phyloP scores from a whole-genome alignment of 2,113 vertebrate species.

The Phylloscopus trochilus region DNA sequence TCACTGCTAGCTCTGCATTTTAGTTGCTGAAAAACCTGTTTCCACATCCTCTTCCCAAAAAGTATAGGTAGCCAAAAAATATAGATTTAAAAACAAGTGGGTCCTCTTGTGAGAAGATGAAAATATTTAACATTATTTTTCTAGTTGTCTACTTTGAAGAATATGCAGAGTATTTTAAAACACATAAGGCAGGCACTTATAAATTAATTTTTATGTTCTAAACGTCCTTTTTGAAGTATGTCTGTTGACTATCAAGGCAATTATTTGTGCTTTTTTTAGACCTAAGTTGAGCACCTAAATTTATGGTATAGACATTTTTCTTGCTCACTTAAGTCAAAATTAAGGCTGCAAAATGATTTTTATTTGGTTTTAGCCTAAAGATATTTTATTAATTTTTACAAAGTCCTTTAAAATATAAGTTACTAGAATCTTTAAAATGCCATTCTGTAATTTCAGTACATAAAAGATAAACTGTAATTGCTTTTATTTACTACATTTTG shows the following conservation, averaged over 20 bases:
- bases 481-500: constrained; percentile 37
- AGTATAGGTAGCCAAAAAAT: not conserved
- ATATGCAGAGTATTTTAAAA: not conserved
- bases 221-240: not conserved
- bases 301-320: not conserved
- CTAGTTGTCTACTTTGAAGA: not conserved
- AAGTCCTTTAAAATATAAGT: not conserved
- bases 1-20: not conserved
- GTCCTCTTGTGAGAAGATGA: not conserved
- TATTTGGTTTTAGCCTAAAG: not conserved
- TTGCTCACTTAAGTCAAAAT: not conserved
- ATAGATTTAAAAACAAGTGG: not conserved
- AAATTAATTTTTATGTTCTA: not conserved
- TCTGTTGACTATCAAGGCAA: not conserved
- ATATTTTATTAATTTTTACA: not conserved
- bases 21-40: not conserved
- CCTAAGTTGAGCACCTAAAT: not conserved
- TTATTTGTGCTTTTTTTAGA: not conserved
- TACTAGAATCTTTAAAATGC: not conserved
- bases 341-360: not conserved
- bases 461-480: constrained; percentile 49
- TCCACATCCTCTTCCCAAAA: not conserved
- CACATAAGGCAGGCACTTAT: not conserved
- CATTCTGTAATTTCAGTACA: not conserved
- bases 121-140: not conserved